phyloP scores from a whole-genome alignment of 2,888 invertebrate species.

The Thysanoteuthis rhombus region DNA sequence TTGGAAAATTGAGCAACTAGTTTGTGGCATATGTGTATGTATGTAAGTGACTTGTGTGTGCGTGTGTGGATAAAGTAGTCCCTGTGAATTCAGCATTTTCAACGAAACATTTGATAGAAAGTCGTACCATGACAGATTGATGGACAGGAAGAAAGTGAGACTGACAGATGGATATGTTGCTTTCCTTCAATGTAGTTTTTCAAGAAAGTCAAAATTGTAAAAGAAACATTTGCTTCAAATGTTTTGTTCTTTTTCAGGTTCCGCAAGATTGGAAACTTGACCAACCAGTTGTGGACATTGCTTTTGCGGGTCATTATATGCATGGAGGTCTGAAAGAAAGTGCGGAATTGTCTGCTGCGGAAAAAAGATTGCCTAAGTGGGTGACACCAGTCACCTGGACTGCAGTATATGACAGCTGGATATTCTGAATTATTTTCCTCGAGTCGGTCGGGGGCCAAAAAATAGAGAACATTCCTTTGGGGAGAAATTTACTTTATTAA shows the following conservation, averaged over 20 bases:
- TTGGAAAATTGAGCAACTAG: too few species aligned
- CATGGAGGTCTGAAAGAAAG: constrained; percentile 49
- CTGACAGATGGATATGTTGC: too few species aligned
- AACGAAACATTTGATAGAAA: too few species aligned
- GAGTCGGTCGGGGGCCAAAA: not conserved
- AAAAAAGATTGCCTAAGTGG: constrained; percentile 50
- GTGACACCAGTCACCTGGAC: constrained; percentile 47
- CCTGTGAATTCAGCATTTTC: too few species aligned
- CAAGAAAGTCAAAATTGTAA: not conserved
- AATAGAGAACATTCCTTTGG: not conserved
- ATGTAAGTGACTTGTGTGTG: not conserved
- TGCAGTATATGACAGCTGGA: constrained; percentile 51
- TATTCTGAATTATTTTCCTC: constrained; percentile 41
- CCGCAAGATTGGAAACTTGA: constrained; percentile 30
- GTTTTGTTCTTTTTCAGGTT: constrained; percentile 30
- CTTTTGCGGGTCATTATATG: constrained; percentile 56
- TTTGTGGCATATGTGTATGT: not conserved
- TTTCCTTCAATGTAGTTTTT: too few species aligned
- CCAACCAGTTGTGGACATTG: constrained; percentile 50
- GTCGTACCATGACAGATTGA: too few species aligned
- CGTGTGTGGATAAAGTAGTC: not conserved
- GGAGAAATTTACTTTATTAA: not conserved
- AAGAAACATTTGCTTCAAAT: not conserved
- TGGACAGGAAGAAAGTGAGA: too few species aligned
- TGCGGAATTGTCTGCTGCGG: constrained; percentile 42